Base-by-base conservation (phyloP, 2,797 vertebrate species). In the Rhodeus uyekii region DNA sequence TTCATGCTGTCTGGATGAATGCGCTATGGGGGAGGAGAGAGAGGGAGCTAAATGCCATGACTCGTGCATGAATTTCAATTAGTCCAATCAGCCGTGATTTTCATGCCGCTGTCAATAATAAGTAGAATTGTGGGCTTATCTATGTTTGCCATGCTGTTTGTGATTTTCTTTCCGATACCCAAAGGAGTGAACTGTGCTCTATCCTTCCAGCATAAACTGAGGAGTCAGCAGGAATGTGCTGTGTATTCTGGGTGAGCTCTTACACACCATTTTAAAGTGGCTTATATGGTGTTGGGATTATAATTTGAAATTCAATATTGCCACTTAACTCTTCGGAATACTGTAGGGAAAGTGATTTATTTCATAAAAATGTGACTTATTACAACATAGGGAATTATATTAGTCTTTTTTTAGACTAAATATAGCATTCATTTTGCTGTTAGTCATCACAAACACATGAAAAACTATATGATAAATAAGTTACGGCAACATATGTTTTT, bases 31-130 rank as follows among this genome's bases (percentile, higher is more conserved):
- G 85, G 73, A 76, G 74, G 72, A 76, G 78, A 78, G 71, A 78
- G 78, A 78, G 69, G 75, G 38, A 82, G 39, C 82, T 87, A 93
- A 93, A 93, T 92, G 91, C 90, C 91, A 93, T 87, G 86, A 84
- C 83, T 89, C 72, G 60, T 84, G 79, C 76, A 83, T 76, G 84
- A 84, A 88, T 87, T 87, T 81, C 84, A 87, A 86, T 87, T 88
- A 87, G 84, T 84, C 76, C 84, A 87, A 86, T 87, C 86, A 86
- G 75, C 83, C 81, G 36, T 75, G 78, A 77, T 85, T 83, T 85
- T 80, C 48, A 64, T 82, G 72, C 63, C 13, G 72, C 65, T 75
- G 78, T 88, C 86, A 83, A 83, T 87, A 83, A 87, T 83, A 50
- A 83, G 80, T 74, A 82, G 85, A 88, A 83, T 87, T 87, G 76